A percentile compares a stretch with the other conserved stretches of the same genome.
Conservation (phyloP, 2,888 invertebrate genomes). For the Eubasilissa splendida region DNA sequence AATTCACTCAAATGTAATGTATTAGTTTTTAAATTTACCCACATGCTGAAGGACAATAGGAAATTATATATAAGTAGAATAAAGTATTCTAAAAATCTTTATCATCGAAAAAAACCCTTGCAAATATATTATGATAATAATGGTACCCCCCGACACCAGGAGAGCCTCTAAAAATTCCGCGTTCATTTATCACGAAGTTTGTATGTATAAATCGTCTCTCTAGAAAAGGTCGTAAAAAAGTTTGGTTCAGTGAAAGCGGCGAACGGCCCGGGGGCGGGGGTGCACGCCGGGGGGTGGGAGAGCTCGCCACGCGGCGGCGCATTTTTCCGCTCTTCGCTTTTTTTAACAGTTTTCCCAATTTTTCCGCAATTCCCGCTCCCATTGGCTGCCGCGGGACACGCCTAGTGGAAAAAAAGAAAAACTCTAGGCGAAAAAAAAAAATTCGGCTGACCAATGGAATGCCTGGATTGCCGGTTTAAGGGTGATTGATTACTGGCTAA, state of each 20-base stretch:
- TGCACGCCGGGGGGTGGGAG: background rate
- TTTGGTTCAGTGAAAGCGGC: background rate
- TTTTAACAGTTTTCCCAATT: conserved; percentile 44
- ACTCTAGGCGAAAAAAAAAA: conserved; percentile 36
- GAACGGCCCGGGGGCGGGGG: background rate
- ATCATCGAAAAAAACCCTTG: no score
- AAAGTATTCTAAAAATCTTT: no score
- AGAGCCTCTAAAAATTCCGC: no score
- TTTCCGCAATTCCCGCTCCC: conserved; percentile 30
- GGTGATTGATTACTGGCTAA: no score
- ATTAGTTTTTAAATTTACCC: no score
- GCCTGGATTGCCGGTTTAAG: background rate
- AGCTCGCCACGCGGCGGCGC: conserved; percentile 47
- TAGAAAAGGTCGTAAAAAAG: conserved; percentile 10
- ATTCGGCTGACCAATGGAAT: conserved; percentile 47
- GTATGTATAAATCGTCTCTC: conserved; percentile 5
- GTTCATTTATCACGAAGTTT: no score
- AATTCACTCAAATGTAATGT: no score
- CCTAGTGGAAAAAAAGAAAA: conserved; percentile 42
- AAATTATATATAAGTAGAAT: no score
- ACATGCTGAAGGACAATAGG: no score
- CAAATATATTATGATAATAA: no score
- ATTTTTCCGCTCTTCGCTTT: conserved; percentile 50
- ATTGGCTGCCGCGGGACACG: conserved; percentile 43
- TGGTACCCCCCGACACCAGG: no score